Conservation (phyloP, 2,888 invertebrate species). For the Patella pellucida region DNA sequence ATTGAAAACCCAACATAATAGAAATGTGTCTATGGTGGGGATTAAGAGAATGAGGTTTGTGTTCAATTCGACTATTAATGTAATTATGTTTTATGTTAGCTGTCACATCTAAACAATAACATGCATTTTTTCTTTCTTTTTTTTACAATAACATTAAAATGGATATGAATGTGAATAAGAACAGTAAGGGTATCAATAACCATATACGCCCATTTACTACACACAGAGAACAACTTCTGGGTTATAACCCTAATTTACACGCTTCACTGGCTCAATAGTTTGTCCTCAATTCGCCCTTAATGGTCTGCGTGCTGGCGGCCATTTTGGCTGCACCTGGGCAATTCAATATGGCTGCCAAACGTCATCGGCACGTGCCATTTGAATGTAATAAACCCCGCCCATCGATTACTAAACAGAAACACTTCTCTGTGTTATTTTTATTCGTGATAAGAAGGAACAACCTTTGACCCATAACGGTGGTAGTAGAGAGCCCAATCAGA, state of each 20-base stretch:
- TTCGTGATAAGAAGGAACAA: slow-evolving; percentile 2
- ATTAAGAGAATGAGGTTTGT: neutral
- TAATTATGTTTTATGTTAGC: neutral
- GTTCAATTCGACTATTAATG: neutral
- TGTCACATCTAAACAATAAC: neutral
- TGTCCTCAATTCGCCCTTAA: neutral
- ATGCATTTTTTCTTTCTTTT: neutral
- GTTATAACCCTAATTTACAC: slow-evolving; percentile 3
- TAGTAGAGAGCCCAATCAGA: slow-evolving; percentile 1
- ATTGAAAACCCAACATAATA: neutral
- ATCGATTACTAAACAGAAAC: slow-evolving; percentile 19
- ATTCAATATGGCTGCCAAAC: slow-evolving; percentile 26
- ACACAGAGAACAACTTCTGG: neutral
- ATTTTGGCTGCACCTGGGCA: slow-evolving; percentile 22
- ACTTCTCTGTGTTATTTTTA: slow-evolving; percentile 6
- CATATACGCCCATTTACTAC: neutral
- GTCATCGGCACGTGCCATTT: slow-evolving; percentile 23
- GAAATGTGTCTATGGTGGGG: neutral
- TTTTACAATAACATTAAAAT: neutral
- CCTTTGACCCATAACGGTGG: neutral
- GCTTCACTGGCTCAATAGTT: neutral
- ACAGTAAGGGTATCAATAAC: slow-evolving; percentile 1
- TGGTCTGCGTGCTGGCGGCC: slow-evolving; percentile 1
- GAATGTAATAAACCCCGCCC: slow-evolving; percentile 18
- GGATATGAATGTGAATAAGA: neutral